A percentile compares a stretch with the other conserved stretches of the same genome.
Evolutionary conservation across 1,140 invertebrate genomes (phyloP).

Genomic region (Drosophila micromelanica): DNA sequence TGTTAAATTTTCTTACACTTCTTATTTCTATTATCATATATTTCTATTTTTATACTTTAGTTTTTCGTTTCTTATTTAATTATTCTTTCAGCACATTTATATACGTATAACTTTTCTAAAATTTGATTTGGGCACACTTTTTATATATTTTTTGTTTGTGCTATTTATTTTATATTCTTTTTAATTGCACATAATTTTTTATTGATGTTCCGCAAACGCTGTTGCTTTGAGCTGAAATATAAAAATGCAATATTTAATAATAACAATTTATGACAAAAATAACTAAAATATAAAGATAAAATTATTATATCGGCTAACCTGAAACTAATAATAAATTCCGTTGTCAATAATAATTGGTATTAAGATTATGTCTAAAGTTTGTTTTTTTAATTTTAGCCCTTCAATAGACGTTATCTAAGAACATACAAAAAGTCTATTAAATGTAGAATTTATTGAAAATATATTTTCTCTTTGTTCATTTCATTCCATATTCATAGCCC

Average conservation of each 20-base stretch:
- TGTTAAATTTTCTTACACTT: constrained; percentile 40
- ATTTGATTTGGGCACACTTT: neutral
- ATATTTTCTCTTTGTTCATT: neutral
- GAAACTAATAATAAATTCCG: too few relatives aligned
- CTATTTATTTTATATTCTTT: constrained; percentile 12
- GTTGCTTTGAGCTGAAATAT: constrained; percentile 7
- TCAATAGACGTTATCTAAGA: too few relatives aligned
- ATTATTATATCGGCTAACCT: too few relatives aligned
- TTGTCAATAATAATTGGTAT: too few relatives aligned
- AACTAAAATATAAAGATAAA: too few relatives aligned
- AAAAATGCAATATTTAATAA: neutral
- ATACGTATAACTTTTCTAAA: constrained; percentile 6
- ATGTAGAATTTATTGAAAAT: too few relatives aligned
- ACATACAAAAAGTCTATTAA: too few relatives aligned
- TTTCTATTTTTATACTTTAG: constrained; percentile 29
- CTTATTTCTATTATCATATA: constrained; percentile 15
- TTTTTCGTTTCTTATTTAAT: constrained; percentile 25
- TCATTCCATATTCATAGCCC: too few relatives aligned
- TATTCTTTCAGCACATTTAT: constrained; percentile 21
- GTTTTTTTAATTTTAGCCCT: too few relatives aligned
- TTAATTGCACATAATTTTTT: constrained; percentile 14
- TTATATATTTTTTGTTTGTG: neutral
- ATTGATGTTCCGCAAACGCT: constrained; percentile 1
- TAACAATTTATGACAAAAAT: neutral
- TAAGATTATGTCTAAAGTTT: too few relatives aligned